A percentile compares a stretch with the other conserved stretches of the same genome.
phyloP scores from a whole-genome alignment of 2,113 vertebrate species.

The Atlantisia rogersi region DNA sequence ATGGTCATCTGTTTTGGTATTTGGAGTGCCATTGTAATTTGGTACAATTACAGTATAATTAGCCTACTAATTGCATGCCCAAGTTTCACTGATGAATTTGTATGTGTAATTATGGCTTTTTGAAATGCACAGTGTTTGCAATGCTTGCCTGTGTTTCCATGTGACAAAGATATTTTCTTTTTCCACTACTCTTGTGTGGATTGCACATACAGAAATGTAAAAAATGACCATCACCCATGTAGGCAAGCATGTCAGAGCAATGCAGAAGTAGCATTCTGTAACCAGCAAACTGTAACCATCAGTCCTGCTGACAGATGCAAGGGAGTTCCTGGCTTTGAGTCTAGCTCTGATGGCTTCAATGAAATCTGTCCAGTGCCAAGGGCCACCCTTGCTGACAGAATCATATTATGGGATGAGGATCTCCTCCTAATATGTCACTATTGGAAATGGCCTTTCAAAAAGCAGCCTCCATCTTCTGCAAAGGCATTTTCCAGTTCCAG shows the following conservation, averaged over 20 bases:
- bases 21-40: background rate
- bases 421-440: background rate
- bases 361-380: background rate
- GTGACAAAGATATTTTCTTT: background rate
- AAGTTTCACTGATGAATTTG: conserved; percentile 40
- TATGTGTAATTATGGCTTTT: conserved; percentile 35
- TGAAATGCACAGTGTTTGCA: conserved; percentile 38
- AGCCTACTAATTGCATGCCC: conserved; percentile 13
- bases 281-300: background rate
- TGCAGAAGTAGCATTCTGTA: background rate
- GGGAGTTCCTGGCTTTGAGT: background rate
- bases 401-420: background rate
- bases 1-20: conserved; percentile 28
- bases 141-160: background rate
- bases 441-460: background rate
- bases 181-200: background rate
- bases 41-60: conserved; percentile 45
- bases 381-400: background rate
- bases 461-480: background rate
- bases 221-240: background rate
- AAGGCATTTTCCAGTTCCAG: background rate
- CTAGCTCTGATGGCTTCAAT: background rate
- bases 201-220: background rate
- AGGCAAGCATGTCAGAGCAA: background rate
- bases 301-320: background rate